Evolutionary conservation across 2,113 vertebrate species (phyloP), one percentile per base, ranked within the genome.

Genomic region (Amazona vittata): DNA sequence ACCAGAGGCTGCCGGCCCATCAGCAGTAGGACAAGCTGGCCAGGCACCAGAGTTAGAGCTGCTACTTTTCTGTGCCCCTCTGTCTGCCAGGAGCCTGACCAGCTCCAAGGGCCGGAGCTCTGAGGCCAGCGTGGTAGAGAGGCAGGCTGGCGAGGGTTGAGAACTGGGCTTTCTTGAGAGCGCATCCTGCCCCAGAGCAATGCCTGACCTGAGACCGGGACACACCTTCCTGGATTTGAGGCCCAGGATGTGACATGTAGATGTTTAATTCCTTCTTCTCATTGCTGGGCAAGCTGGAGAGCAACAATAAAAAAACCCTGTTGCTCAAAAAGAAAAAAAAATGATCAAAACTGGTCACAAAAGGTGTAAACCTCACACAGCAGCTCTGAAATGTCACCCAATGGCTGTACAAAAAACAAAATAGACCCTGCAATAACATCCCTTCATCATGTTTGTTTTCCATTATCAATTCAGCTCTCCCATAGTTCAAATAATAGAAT

Each of bases 71-170:
- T 4, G 25, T 4, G 6, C 2, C 12, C 25, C 46, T 39, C 8
- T 26, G 8, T 29, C 53, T 37, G 28, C 19, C 41, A 5, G 74
- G 28, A 67, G 59, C 37, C 29, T 9, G 22, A 62, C 18, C n/a
- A 55, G 65, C 46, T 62, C 29, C 44, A 41, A 67, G 25, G 2
- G 9, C 15, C 21, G 10, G 1, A 52, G 29, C 16, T 73, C 67
- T 1, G 1, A 64, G 63, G 69, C 17, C 1, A 0, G 28, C 0
- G 2, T 21, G 47, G 28, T n/a, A 6, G n/a, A 47, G 35, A 46
- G 31, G 47, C 46, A 55, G 59, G 24, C 46, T 53, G 64, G n/a
- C 29, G 29, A 0, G 0, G n/a, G 44, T 10, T 26, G 17, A 65
- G 44, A 62, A 37, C 0, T 19, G 25, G 13, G 37, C 43, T 69